Evolutionary conservation across 2,797 vertebrate genomes (phyloP), one percentile per base, ranked within the genome.

Genomic region (Parauchenoglanis ngamensis): DNA sequence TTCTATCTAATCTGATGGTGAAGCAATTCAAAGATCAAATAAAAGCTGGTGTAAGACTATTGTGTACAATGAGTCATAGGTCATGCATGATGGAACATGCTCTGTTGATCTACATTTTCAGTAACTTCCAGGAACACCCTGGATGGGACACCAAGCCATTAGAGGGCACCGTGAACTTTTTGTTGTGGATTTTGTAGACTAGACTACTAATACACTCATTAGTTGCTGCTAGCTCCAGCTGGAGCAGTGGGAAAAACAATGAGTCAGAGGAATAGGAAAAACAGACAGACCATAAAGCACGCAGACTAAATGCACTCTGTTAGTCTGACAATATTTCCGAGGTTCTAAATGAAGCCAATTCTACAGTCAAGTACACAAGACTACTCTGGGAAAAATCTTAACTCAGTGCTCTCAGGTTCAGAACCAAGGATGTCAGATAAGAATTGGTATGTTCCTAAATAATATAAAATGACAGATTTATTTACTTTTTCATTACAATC

Each of bases 251-350:
- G 31, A 67, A 82, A 52, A 83, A 12, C 81, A 52, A 52, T 83
- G 81, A 83, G 44, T 82, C 80, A 82, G 59, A 67, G 2, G 10
- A 40, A 65, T 67, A 65, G 59, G n/a, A 82, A n/a, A 82, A 83
- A 68, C 57, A 63, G 19, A 6, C 19, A 11, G 35, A 44, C 17
- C 15, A 1, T 23, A 67, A 83, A 67, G 13, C 31, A 82, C 28
- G 23, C 25, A n/a, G 35, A 0, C 6, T 19, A 31, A 57, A 17
- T 56, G 2, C 59, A 49, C n/a, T 78, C 17, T 35, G 2, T 56
- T 23, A 59, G 19, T 23, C 13, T 49, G 40, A 15, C 40, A 40
- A 31, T 19, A 21, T 52, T 76, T 52, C 46, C 31, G 17, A 21
- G 40, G 40, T 40, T 40, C 52, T 52, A 28, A 1, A 52, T 76